Conservation (phyloP, 2,888 invertebrate species). For the Bombylius discolor region DNA sequence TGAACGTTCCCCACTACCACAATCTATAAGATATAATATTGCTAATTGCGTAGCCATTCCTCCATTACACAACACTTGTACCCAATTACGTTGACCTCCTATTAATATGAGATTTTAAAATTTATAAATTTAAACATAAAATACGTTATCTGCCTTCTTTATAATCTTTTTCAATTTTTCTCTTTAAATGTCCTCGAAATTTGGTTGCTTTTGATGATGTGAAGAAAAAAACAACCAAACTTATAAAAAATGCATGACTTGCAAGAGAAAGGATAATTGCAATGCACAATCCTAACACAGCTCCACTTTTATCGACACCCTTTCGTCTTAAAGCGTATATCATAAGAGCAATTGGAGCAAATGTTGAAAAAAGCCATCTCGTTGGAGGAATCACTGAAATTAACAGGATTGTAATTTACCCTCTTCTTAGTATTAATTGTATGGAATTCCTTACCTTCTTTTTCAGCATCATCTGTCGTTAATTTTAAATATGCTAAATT, state of each 20-base stretch:
- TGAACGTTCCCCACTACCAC: conserved; percentile 62
- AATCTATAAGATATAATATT: conserved; percentile 63
- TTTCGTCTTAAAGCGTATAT: conserved; percentile 54
- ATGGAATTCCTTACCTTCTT: conserved; percentile 40
- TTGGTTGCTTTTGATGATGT: conserved; percentile 72
- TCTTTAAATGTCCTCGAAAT: conserved; percentile 51
- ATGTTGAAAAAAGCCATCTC: conserved; percentile 32
- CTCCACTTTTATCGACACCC: conserved; percentile 58
- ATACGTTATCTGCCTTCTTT: conserved; percentile 50
- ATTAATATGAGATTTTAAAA: conserved; percentile 28
- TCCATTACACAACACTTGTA: conserved; percentile 77
- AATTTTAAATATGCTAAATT: conserved; percentile 45
- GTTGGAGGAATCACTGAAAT: conserved; percentile 28
- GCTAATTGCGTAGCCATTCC: conserved; percentile 75
- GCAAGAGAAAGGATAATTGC: conserved; percentile 67
- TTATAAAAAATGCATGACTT: conserved; percentile 60
- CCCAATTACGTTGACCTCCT: conserved; percentile 77
- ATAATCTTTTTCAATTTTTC: conserved; percentile 59
- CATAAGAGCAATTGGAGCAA: conserved; percentile 48
- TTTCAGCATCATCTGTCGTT: conserved; percentile 37
- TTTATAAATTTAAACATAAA: background rate
- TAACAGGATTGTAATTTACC: conserved; percentile 1
- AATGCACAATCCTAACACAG: conserved; percentile 53
- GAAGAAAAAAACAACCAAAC: conserved; percentile 63
- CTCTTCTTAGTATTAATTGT: background rate